phyloP scores from a whole-genome alignment of 2,113 vertebrate species.

The Lampris incognitus region DNA sequence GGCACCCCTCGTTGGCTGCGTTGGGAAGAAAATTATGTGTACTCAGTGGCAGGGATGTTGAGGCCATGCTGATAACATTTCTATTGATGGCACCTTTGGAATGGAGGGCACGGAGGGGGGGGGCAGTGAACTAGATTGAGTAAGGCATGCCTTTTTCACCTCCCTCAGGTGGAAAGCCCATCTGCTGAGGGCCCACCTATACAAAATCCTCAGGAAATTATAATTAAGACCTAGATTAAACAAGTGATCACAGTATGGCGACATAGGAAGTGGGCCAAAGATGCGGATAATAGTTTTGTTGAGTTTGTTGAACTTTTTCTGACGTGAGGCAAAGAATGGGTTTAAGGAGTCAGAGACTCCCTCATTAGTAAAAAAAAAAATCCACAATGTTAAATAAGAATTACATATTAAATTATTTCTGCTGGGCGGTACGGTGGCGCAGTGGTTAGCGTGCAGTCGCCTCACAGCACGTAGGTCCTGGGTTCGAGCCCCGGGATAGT shows the following conservation, averaged over 20 bases:
- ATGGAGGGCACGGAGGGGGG: conserved; percentile 5
- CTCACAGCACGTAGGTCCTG: too few relatives aligned
- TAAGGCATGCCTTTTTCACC: conserved; percentile 56
- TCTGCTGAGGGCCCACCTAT: conserved; percentile 64
- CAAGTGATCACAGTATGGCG: conserved; percentile 66
- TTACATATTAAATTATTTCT: too few relatives aligned
- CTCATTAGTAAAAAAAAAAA: conserved; percentile 11
- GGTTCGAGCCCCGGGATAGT: too few relatives aligned
- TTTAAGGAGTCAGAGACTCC: conserved; percentile 58
- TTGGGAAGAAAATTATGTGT: conserved; percentile 50
- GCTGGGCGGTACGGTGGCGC: too few relatives aligned
- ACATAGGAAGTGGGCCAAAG: conserved; percentile 61
- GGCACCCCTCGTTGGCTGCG: conserved; percentile 46
- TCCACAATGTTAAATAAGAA: too few relatives aligned
- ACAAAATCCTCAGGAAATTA: conserved; percentile 55
- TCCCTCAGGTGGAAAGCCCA: conserved; percentile 58
- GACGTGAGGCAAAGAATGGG: conserved; percentile 37
- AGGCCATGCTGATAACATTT: conserved; percentile 58
- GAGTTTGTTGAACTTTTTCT: conserved; percentile 34
- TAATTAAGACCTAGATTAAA: conserved; percentile 75
- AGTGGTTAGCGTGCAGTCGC: too few relatives aligned
- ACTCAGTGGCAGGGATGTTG: conserved; percentile 44
- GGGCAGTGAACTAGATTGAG: conserved; percentile 19
- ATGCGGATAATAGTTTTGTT: conserved; percentile 57
- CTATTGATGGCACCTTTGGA: conserved; percentile 53